These are phyloP conservation scores for Catocala fraxini DNA, from an alignment of 2,888 invertebrate species.

Conservation along the genomic window DNA sequence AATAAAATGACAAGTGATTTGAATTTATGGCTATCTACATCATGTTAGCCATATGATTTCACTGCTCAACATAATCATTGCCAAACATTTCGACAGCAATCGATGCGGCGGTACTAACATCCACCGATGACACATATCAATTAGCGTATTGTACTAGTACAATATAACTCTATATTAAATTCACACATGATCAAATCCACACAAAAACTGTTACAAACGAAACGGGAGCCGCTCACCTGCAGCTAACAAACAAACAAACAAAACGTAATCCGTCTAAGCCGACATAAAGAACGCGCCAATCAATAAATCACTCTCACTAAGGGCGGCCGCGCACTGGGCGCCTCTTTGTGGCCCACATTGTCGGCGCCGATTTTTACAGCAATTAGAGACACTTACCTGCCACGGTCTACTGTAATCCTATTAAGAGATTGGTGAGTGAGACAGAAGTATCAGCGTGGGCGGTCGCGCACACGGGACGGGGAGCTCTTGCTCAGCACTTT, in stretches of 20 bases:
- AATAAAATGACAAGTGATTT: too few species aligned
- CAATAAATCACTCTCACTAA: conserved; percentile 85
- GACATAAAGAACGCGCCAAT: conserved; percentile 74
- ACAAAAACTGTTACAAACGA: conserved; percentile 36
- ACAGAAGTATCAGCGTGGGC: conserved; percentile 66
- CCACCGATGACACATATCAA: neutral
- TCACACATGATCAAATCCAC: conserved; percentile 28
- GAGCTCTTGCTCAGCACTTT: conserved; percentile 49
- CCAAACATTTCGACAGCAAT: too few species aligned
- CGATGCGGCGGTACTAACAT: too few species aligned
- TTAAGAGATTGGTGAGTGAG: conserved; percentile 66
- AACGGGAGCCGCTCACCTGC: conserved; percentile 71
- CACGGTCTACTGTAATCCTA: conserved; percentile 80
- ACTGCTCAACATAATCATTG: too few species aligned
- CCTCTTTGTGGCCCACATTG: conserved; percentile 74
- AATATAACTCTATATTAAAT: conserved; percentile 1
- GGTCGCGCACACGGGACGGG: conserved; percentile 59
- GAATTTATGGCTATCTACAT: too few species aligned
- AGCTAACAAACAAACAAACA: conserved; percentile 80
- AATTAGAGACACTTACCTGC: conserved; percentile 87
- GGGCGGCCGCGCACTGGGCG: conserved; percentile 74
- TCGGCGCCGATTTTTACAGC: conserved; percentile 85
- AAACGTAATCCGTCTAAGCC: conserved; percentile 75
- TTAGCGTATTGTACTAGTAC: neutral
- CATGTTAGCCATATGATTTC: too few species aligned